Evolutionary conservation across 1,140 invertebrate genomes (phyloP).

Genomic region (Halyomorpha halys): DNA sequence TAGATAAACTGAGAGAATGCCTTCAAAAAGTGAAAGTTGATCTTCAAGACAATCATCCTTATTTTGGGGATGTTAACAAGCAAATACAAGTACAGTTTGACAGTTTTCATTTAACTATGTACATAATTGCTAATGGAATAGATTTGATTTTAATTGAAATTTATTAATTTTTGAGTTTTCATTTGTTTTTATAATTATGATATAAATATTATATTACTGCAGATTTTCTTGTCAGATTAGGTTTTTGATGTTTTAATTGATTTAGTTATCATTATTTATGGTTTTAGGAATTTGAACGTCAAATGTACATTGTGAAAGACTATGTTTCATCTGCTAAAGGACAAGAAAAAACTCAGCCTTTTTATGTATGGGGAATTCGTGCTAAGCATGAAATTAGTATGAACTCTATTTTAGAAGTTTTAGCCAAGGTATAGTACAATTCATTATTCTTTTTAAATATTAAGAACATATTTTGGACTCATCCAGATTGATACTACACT

Average conservation of each 20-base stretch:
- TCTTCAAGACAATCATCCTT: conserved; percentile 10
- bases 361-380: conserved; percentile 1
- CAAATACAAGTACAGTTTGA: neutral
- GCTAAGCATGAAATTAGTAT: conserved; percentile 13
- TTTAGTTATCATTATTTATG: neutral
- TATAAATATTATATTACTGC: too few species aligned
- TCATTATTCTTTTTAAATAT: neutral
- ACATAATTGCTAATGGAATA: neutral
- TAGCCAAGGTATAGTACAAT: conserved; percentile 1
- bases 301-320: conserved; percentile 12
- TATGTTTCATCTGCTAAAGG: conserved; percentile 2
- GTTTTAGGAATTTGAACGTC: conserved; percentile 12
- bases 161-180: too few species aligned
- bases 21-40: conserved; percentile 16
- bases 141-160: neutral
- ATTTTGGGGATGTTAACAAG: conserved; percentile 15
- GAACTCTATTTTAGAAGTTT: conserved; percentile 12
- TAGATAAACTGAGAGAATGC: conserved; percentile 11
- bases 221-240: too few species aligned
- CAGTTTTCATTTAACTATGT: neutral
- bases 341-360: conserved; percentile 13
- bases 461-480: neutral
- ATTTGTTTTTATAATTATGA: too few species aligned
- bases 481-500: too few species aligned
- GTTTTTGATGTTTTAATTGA: too few species aligned